Base-by-base conservation (phyloP, 2,797 vertebrate genomes). In the Dipus sagitta region DNA sequence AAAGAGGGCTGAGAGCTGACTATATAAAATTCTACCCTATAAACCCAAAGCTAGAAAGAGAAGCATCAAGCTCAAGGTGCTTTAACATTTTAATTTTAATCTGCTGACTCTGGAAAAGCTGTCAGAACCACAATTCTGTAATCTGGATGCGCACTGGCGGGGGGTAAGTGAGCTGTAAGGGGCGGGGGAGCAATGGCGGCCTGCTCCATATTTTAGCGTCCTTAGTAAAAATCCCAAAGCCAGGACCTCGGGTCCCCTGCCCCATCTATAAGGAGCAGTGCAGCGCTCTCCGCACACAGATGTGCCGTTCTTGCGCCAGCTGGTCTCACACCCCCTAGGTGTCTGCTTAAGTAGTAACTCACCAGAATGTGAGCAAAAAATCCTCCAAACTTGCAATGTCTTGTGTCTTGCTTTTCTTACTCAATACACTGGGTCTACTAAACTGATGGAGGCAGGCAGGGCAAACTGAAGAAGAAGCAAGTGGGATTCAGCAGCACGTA, bases 31-130 rank as follows among this genome's bases (percentile, higher is more conserved):
- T 95, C 88, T 93, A 82, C 32, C 32, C 70, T 86, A 77, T 86
- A 85, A 14, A 90, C 1, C 28, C 28, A 58, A 79, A 64, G 80
- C 81, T 52, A 71, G 42, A 96, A 95, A 91, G 87, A 62, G 62
- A 80, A 96, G 12, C 23, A 67, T 71, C 64, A 82, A 79, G n/a
- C 28, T 68, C 32, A 95, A 93, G 90, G n/a, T n/a, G 80, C 34
- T 95, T 90, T 54, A 84, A 71, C 65, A 87, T 74, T 72, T 91
- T 64, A 71, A 54, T 79, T 72, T 86, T 68, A 75, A 86, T 60
- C 87, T 96, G 60, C 72, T 79, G 76, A 94, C 79, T 96, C 78
- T 60, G 74, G 86, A 79, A 86, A 0, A 0, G 79, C 47, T 30
- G 32, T 72, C 38, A 79, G 38, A 64, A 76, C 20, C 6, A 90